Base-by-base conservation (phyloP, 2,797 vertebrate species). In the Erethizon dorsatum region DNA sequence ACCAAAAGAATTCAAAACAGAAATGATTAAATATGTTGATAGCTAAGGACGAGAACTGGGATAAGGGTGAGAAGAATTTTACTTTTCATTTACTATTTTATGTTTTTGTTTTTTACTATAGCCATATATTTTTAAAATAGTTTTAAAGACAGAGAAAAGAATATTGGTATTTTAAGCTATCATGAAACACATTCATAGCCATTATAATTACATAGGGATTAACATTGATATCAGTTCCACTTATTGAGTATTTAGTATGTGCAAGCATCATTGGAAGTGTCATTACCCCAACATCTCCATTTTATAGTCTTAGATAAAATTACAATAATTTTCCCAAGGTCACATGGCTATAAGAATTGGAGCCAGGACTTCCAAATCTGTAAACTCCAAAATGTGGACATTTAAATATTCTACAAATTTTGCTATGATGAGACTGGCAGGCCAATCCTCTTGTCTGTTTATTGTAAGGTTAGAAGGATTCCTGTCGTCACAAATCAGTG, bases 11-110 rank as follows among this genome's bases (percentile, higher is more conserved):
- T 26, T 88, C 47, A 88, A 86, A 71, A 65, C 28, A 93, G 50
- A 83, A 91, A 79, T 6, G 5, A 78, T 77, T 61, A 78, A 69
- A 12, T 71, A 59, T 6, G 10, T 85, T 77, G 5, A 37, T 41
- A 59, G 33, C 5, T 57, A 65, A 8, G 2, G 20, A 61, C 20
- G 31, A 54, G 15, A 80, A 7, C n/a, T 56, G 37, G 22, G 6
- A 41, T 50, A 57, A 54, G 22, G 5, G 4, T 54, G 28, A 26
- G 15, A 31, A 56, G 15, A 54, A 4, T 63, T 86, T 90, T 50
- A 69, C 7, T 91, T 88, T 84, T 56, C 61, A 77, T 90, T 87
- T 33, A 75, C 52, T 77, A 56, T 77, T 82, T 85, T 69, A 63
- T 24, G 69, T 13, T 17, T 75, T 15, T 54, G 11, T 52, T 57